Percentiles rank a stretch among this genome's conserved stretches.
Evolutionary conservation across 2,113 vertebrate species (phyloP).

Genomic region (Isurus oxyrinchus): DNA sequence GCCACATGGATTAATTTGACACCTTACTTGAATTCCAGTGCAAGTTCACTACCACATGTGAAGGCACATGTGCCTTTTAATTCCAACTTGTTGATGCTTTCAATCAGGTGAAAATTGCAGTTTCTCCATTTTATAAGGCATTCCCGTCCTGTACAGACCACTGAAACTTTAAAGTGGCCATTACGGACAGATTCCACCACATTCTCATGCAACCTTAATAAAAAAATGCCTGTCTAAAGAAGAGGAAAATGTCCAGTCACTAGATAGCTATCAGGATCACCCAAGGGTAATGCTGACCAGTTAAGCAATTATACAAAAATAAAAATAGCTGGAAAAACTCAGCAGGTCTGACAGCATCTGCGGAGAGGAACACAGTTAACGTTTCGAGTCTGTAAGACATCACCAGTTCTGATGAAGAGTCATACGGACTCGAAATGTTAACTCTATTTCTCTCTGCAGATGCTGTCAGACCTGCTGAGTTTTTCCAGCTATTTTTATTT

Average conservation of each 20-base stretch:
- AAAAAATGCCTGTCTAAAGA: background rate
- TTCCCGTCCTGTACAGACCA: background rate
- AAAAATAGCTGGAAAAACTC: no score
- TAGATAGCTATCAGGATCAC: background rate
- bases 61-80: background rate
- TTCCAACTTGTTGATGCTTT: background rate
- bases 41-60: background rate
- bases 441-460: background rate
- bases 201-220: background rate
- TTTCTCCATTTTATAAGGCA: background rate
- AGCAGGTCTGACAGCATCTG: no score
- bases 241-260: background rate
- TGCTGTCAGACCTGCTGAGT: no score
- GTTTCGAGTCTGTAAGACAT: no score
- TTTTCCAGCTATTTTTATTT: no score
- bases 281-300: background rate
- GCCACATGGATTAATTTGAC: background rate
- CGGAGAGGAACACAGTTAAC: no score
- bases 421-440: no score
- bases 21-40: background rate
- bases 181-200: background rate
- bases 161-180: background rate
- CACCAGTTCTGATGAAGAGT: no score
- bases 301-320: no score
- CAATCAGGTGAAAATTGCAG: background rate